Percentiles rank a stretch among this genome's conserved stretches.
These are phyloP conservation scores for Otocyon megalotis DNA, from an alignment of 2,113 vertebrate genomes.

Conservation along the genomic window DNA sequence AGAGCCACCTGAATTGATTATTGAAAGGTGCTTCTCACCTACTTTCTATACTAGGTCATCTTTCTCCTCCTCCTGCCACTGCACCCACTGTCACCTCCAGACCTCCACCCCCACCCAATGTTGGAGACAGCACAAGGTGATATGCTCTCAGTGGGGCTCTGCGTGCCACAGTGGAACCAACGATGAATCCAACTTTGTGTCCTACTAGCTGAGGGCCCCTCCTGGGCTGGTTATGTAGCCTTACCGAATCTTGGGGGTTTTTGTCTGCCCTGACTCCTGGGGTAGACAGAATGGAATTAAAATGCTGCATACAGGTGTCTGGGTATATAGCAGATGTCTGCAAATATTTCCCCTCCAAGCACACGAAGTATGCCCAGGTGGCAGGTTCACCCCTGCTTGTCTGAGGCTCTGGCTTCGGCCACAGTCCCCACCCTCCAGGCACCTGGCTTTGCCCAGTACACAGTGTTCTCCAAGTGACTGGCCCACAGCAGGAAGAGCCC, in stretches of 20 bases:
- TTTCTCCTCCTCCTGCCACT: not conserved
- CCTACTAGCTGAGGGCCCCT: not conserved
- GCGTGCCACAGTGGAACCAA: not conserved
- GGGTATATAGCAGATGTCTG: not conserved
- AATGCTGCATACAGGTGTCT: not conserved
- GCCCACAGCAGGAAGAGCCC: not conserved
- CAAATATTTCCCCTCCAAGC: not conserved
- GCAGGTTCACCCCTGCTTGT: not conserved
- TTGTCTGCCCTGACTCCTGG: not conserved
- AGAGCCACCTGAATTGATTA: too few species aligned
- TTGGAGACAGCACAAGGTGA: not conserved
- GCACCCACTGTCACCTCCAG: not conserved
- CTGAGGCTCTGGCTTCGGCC: not conserved
- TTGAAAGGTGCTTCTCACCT: not conserved
- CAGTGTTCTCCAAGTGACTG: not conserved
- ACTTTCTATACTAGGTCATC: not conserved
- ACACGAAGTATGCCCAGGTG: fast-evolving
- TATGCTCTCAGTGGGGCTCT: not conserved
- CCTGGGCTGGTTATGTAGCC: not conserved
- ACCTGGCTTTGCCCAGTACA: too few species aligned
- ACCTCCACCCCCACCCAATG: fast-evolving
- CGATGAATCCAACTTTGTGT: not conserved
- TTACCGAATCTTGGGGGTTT: not conserved
- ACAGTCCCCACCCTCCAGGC: not conserved
- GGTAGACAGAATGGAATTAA: not conserved